Base-by-base conservation (phyloP, 2,888 invertebrate species). In the Ormia ochracea region DNA sequence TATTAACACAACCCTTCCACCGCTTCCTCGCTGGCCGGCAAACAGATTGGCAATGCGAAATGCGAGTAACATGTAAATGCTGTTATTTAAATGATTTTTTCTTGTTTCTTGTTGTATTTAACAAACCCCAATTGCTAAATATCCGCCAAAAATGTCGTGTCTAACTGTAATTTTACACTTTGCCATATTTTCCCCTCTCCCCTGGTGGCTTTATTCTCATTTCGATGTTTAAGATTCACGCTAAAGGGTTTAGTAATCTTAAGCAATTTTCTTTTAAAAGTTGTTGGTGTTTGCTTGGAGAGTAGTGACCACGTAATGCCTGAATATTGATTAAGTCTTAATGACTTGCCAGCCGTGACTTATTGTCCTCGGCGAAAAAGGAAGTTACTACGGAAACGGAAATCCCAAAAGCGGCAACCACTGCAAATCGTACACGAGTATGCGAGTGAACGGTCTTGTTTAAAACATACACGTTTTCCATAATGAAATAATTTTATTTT, bases 91-190 rank as follows among this genome's bases (percentile, higher is more conserved):
- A 45, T 58, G 21, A n/a, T 26, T 26, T 54, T 52, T 54, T 65
- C 33, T 36, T 21, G 9, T 52, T 17, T 38, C 10, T 45, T 5
- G 21, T 38, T 50, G 59, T 43, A 41, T 56, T 43, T 41, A 50
- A 59, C 77, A 77, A 69, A 74, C 81, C 77, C 58, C 61, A 54
- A 78, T 77, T 69, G 68, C 78, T 77, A 70, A 83, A 83, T 69
- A 82, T 83, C 83, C 84, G 83, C 66, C 82, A 70, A 69, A 75
- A 82, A 80, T 84, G 50, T 83, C 84, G 82, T 84, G 84, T 82
- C 82, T 79, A 78, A 75, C 31, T 82, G 83, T 80, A 83, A 83
- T 84, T 83, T 84, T 83, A 83, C 82, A 83, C 82, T 76, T 68
- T 54, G 56, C 23, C 33, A 58, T 70, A 50, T 68, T 58, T 52